Evolutionary conservation across 2,888 invertebrate species (phyloP).

Genomic region (Microctonus aethiopoides): DNA sequence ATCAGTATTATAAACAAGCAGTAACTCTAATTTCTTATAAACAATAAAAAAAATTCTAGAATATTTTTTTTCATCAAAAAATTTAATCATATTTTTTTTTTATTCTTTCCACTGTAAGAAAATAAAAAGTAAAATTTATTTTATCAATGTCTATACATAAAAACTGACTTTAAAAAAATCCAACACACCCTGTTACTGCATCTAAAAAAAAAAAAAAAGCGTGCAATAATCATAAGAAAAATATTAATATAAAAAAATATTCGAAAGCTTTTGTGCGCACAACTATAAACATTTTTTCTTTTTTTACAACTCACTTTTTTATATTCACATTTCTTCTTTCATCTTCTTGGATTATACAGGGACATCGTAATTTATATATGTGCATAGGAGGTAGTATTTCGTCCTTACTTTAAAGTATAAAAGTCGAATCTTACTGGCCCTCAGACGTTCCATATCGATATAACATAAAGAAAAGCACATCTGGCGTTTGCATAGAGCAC

Average conservation of each 20-base stretch:
- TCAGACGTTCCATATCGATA: constrained; percentile 37
- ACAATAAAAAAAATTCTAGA: no score
- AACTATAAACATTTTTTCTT: background rate
- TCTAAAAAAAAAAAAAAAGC: no score
- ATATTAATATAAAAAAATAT: background rate
- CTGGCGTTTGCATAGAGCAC: constrained; percentile 43
- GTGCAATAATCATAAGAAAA: background rate
- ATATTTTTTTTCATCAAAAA: no score
- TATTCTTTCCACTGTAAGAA: no score
- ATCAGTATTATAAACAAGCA: no score
- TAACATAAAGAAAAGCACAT: constrained; percentile 48
- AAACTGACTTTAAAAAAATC: background rate
- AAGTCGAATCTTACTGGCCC: constrained; percentile 5
- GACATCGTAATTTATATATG: constrained; percentile 2
- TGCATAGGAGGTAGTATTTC: background rate
- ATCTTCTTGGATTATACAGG: background rate
- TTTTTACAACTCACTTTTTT: no score
- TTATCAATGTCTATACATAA: background rate
- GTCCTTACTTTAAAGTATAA: background rate
- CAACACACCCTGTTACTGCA: background rate
- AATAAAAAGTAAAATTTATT: no score
- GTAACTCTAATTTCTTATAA: no score
- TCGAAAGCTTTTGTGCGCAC: background rate
- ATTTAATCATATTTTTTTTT: no score
- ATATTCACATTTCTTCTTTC: background rate